Evolutionary conservation across 2,113 vertebrate genomes (phyloP).

Genomic region (Nannospalax galili): DNA sequence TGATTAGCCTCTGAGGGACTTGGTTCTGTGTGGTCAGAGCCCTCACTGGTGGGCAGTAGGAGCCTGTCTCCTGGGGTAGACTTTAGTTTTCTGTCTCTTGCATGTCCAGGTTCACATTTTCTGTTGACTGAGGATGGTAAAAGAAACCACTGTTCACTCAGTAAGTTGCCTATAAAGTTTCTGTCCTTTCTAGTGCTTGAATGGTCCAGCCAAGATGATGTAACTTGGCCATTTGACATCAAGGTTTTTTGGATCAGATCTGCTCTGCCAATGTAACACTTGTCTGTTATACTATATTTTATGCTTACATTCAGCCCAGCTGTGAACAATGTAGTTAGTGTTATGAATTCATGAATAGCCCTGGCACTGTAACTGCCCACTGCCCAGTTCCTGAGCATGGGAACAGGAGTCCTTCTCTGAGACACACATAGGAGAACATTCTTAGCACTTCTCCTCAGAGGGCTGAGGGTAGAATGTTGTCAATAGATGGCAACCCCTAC

Average conservation of each 20-base stretch:
- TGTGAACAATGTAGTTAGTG: slow-evolving; percentile 60
- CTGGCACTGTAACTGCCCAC: neutral
- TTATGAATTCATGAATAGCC: slow-evolving; percentile 54
- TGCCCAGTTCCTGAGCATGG: slow-evolving; percentile 15
- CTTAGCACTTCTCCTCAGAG: slow-evolving; percentile 47
- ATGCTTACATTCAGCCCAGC: neutral
- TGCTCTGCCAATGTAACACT: slow-evolving; percentile 46
- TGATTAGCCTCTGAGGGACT: neutral
- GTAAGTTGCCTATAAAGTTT: neutral
- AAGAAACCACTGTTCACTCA: slow-evolving; percentile 27
- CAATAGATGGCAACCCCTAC: neutral
- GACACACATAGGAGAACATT: neutral
- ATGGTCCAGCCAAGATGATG: slow-evolving; percentile 1
- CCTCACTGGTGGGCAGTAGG: neutral
- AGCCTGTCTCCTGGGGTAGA: neutral
- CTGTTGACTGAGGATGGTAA: neutral
- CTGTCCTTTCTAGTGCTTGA: neutral
- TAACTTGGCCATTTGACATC: slow-evolving; percentile 32
- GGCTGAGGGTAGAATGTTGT: neutral
- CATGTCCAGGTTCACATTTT: neutral
- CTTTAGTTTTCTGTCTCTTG: neutral
- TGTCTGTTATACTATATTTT: slow-evolving; percentile 1
- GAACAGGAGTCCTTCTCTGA: slow-evolving; percentile 48
- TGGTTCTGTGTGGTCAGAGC: neutral
- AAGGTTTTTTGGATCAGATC: slow-evolving; percentile 48